Percentiles rank a stretch among this genome's conserved stretches.
Evolutionary conservation across 2,797 vertebrate species (phyloP).

Genomic region (Benthosema pterotum): DNA sequence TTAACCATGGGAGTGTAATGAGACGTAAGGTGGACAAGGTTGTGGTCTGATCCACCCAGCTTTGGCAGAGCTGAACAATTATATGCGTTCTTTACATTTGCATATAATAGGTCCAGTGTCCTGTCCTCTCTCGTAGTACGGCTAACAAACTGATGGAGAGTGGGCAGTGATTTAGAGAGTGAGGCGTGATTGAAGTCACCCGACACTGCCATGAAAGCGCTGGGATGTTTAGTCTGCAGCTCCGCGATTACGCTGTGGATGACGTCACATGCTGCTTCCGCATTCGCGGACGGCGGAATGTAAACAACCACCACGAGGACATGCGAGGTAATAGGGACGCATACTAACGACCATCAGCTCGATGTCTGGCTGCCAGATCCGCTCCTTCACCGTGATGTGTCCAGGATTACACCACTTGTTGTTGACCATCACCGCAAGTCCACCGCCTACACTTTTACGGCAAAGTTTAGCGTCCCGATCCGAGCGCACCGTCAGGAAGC

Average conservation of each 20-base stretch:
- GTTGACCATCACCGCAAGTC: too few relatives aligned
- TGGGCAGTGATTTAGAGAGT: background rate
- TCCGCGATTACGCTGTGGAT: conserved; percentile 4
- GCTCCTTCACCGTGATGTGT: too few relatives aligned
- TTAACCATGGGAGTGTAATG: too few relatives aligned
- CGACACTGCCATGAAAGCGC: conserved; percentile 3
- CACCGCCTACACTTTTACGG: too few relatives aligned
- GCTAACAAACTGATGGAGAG: background rate
- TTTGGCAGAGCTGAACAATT: background rate
- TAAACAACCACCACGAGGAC: conserved; percentile 2
- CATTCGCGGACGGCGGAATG: background rate
- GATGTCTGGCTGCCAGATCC: background rate
- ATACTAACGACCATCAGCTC: background rate
- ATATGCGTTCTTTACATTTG: conserved; percentile 6
- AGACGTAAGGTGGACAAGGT: background rate
- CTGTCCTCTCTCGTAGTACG: background rate
- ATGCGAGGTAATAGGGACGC: background rate
- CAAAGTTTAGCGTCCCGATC: too few relatives aligned
- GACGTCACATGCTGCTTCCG: background rate
- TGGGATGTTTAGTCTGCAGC: conserved; percentile 26
- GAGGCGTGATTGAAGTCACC: conserved; percentile 17
- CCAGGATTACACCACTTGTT: too few relatives aligned
- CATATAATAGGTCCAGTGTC: conserved; percentile 1
- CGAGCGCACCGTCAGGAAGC: too few relatives aligned
- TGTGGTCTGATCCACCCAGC: conserved; percentile 15